Evolutionary conservation across 2,888 invertebrate genomes (phyloP), one percentile per base, ranked within the genome.

Genomic region (Athalia rosae): DNA sequence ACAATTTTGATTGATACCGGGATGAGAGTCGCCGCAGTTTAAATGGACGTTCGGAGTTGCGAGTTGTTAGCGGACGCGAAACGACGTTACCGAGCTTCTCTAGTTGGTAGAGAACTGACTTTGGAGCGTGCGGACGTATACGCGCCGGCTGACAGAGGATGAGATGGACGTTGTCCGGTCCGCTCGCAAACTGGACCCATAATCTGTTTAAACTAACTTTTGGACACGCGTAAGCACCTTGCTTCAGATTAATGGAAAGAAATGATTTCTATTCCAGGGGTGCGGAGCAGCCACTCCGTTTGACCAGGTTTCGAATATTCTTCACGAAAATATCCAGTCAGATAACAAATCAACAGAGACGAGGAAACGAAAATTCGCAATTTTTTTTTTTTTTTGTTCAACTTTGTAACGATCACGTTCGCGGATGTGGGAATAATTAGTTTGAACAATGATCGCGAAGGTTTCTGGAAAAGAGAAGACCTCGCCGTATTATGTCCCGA

Each of bases 181-280:
- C 63, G 78, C 64, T 61, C 58, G 76, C 63, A 78, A 80, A 84
- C 84, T 81, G 81, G 83, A 85, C 86, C 28, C 85, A 84, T 87
- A 88, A 89, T 89, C 88, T 86, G 84, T 86, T 88, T 88, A 88
- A 85, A 83, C 87, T 84, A 89, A 88, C 88, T 88, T 86, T 82
- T 43, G 77, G 62, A 77, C 77, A 67, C 50, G 56, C 43, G 71
- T 77, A 62, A 73, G 63, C 63, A 62, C 62, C 28, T 28, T 28
- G 77, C 73, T 45, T 7, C n/a, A 63, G 73, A 77, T 77, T 77
- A 77, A 77, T 73, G 69, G 74, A 74, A 61, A n/a, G 59, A 71
- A 71, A 59, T 71, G 13, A 71, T 71, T 71, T 11, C 7, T 13
- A 61, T 76, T 47, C 41, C 56, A 43, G 58, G 13, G 59, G 74